These are phyloP conservation scores for Deilephila porcellus DNA, from an alignment of 2,888 invertebrate genomes.

Conservation along the genomic window DNA sequence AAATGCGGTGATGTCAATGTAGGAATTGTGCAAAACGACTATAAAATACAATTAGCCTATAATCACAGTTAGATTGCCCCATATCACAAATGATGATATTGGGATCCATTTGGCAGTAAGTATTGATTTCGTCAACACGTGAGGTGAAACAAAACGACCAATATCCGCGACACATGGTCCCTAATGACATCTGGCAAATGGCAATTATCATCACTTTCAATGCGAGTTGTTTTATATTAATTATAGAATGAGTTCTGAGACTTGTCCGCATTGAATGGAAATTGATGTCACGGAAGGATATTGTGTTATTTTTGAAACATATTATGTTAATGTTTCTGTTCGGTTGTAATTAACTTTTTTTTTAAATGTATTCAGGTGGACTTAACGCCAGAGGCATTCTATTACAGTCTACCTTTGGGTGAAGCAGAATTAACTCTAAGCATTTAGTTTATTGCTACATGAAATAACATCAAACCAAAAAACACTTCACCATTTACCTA, in stretches of 20 bases:
- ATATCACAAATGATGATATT: background rate
- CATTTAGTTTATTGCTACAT: too few relatives aligned
- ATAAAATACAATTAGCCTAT: background rate
- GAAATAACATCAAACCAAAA: too few relatives aligned
- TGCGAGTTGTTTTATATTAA: background rate
- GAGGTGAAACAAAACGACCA: conserved; percentile 6
- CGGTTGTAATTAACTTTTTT: too few relatives aligned
- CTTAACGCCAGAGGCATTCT: too few relatives aligned
- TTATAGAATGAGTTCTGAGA: background rate
- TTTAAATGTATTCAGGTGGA: too few relatives aligned
- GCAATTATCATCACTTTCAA: background rate
- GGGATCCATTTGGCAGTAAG: background rate
- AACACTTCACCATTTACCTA: too few relatives aligned
- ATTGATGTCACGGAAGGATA: too few relatives aligned
- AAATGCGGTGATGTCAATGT: background rate
- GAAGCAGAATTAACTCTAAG: too few relatives aligned
- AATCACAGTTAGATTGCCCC: background rate
- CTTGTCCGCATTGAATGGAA: too few relatives aligned
- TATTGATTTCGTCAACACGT: conserved; percentile 2
- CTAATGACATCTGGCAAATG: conserved; percentile 15
- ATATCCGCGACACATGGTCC: conserved; percentile 14
- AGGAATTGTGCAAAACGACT: background rate
- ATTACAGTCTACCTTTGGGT: too few relatives aligned
- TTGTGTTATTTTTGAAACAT: too few relatives aligned
- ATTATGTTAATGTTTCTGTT: too few relatives aligned